Conservation (phyloP, 1,140 invertebrate genomes). For the Drosophila sturtevanti region DNA sequence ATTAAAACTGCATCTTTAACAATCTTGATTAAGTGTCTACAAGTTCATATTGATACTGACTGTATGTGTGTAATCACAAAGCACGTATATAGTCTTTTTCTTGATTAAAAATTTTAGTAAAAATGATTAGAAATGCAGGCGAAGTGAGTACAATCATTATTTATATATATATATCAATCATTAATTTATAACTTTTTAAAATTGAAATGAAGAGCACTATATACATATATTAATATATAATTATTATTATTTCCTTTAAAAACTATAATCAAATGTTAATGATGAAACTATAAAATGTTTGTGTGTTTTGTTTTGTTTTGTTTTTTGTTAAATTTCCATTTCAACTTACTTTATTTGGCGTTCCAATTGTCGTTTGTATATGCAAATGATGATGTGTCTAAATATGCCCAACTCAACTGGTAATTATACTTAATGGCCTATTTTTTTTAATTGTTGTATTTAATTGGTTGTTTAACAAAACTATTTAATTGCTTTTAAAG, state of each 20-base stretch:
- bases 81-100: no score
- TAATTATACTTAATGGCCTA: slow-evolving; percentile 58
- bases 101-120: no score
- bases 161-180: no score
- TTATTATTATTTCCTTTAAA: not conserved
- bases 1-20: no score
- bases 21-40: no score
- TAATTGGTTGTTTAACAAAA: slow-evolving; percentile 37
- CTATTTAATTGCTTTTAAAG: slow-evolving; percentile 69
- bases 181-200: no score
- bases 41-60: no score
- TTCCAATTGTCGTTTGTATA: slow-evolving; percentile 37
- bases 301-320: not conserved
- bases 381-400: slow-evolving; percentile 57
- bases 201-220: no score
- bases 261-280: slow-evolving; percentile 1
- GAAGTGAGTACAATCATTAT: no score
- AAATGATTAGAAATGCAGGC: no score
- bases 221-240: not conserved
- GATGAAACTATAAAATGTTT: not conserved
- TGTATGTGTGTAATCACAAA: no score
- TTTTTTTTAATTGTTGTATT: slow-evolving; percentile 31
- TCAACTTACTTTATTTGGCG: slow-evolving; percentile 2
- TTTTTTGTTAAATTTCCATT: not conserved
- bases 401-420: slow-evolving; percentile 46